Evolutionary conservation across 37 sponge, comb jelly and placozoan species (phyloP).

Genomic region (Tethya wilhelma): DNA sequence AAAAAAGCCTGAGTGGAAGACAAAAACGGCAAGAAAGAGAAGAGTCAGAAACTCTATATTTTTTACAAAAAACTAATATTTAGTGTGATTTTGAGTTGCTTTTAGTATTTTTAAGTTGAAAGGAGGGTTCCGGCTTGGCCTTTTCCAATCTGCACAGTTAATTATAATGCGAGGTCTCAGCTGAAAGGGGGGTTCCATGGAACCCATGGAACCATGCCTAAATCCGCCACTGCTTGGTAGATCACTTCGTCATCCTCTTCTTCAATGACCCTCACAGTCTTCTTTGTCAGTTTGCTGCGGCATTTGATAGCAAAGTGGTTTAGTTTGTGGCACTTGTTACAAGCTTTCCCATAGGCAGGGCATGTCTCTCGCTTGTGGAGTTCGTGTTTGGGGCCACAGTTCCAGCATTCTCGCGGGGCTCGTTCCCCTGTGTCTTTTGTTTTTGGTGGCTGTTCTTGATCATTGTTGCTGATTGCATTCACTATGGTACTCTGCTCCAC

Average conservation of each 20-base stretch:
- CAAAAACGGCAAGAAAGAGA: no score
- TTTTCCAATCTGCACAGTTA: no score
- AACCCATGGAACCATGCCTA: background rate
- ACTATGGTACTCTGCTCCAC: background rate
- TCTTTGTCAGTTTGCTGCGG: background rate
- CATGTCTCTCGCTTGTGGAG: slow-evolving; percentile 29
- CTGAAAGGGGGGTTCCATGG: background rate
- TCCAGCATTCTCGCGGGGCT: slow-evolving; percentile 25
- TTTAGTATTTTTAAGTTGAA: no score
- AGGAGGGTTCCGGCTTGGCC: no score
- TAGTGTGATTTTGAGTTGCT: no score
- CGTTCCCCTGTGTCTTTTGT: background rate
- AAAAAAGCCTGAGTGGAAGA: no score
- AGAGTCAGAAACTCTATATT: no score
- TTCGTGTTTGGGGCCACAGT: slow-evolving; percentile 40
- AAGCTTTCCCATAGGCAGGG: slow-evolving; percentile 49
- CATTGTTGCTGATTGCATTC: slow-evolving; percentile 9
- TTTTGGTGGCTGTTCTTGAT: background rate
- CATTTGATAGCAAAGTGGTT: slow-evolving; percentile 48
- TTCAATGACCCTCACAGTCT: background rate
- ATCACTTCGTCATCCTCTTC: background rate
- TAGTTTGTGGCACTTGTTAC: slow-evolving; percentile 47
- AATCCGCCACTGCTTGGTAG: background rate
- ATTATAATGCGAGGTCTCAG: no score
- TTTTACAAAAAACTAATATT: no score